Evolutionary conservation across 2,888 invertebrate species (phyloP).

Genomic region (Drosophila antonietae): DNA sequence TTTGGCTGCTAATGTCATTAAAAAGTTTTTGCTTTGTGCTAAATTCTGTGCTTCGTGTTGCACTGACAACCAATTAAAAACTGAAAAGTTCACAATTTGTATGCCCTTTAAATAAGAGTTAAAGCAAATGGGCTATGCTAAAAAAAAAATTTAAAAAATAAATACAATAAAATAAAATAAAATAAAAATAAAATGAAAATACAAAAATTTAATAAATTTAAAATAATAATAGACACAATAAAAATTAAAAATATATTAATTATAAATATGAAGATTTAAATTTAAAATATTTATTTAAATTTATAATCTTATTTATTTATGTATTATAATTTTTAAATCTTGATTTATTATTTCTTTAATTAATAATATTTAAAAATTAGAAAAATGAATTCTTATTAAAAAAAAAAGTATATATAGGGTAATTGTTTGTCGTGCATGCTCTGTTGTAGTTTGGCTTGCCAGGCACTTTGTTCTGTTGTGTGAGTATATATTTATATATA

Average conservation of each 20-base stretch:
- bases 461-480: not conserved
- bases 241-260: too few relatives aligned
- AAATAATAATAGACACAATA: too few relatives aligned
- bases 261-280: too few relatives aligned
- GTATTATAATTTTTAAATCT: too few relatives aligned
- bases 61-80: conserved; percentile 65
- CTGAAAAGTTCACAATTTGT: conserved; percentile 57
- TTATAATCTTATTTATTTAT: too few relatives aligned
- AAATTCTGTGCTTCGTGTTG: conserved; percentile 41
- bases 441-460: not conserved
- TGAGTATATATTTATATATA: not conserved
- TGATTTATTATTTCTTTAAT: too few relatives aligned
- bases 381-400: too few relatives aligned
- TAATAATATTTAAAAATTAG: not conserved
- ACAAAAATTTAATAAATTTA: too few relatives aligned
- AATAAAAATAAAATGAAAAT: not conserved
- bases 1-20: conserved; percentile 69
- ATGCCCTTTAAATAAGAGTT: not conserved
- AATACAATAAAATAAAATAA: too few relatives aligned
- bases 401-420: not conserved
- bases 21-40: conserved; percentile 70
- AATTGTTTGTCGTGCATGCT: not conserved
- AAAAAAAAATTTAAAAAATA: too few relatives aligned
- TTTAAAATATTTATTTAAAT: too few relatives aligned
- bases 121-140: not conserved